Percentiles rank a stretch among this genome's conserved stretches.
Conservation (phyloP, 2,797 vertebrate species). For the Trichosurus vulpecula region DNA sequence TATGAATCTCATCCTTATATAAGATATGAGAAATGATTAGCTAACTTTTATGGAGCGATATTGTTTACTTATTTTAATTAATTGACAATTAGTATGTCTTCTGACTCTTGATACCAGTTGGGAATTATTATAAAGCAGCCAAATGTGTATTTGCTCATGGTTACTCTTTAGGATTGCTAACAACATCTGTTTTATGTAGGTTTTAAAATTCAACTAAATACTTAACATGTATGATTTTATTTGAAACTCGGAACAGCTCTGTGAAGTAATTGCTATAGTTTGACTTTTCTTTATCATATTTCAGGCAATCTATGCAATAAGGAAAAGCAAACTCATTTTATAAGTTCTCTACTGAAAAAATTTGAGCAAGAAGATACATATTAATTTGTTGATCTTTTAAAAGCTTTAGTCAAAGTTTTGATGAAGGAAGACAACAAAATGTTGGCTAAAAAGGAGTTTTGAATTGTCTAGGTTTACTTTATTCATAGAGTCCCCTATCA, state of each 20-base stretch:
- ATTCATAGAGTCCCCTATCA: constrained; percentile 3
- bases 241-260: neutral
- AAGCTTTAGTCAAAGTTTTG: constrained; percentile 23
- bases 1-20: neutral
- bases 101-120: constrained; percentile 24
- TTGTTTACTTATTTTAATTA: constrained; percentile 17
- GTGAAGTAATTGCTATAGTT: neutral
- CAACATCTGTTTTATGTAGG: neutral
- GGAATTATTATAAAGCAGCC: constrained; percentile 24
- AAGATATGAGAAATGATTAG: constrained; percentile 49
- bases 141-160: constrained; percentile 25
- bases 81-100: constrained; percentile 25
- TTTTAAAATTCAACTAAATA: neutral
- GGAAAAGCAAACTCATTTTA: neutral
- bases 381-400: constrained; percentile 51
- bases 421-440: constrained; percentile 17
- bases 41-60: constrained; percentile 21
- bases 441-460: constrained; percentile 32
- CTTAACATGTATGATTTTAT: neutral
- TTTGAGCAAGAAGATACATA: neutral
- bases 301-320: neutral
- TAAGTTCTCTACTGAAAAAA: neutral
- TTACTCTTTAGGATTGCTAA: constrained; percentile 33
- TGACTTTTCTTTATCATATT: neutral
- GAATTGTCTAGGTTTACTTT: neutral